A percentile compares a stretch with the other conserved stretches of the same genome.
Evolutionary conservation across 1,140 invertebrate species (phyloP).

Genomic region (Temnothorax nylanderi): DNA sequence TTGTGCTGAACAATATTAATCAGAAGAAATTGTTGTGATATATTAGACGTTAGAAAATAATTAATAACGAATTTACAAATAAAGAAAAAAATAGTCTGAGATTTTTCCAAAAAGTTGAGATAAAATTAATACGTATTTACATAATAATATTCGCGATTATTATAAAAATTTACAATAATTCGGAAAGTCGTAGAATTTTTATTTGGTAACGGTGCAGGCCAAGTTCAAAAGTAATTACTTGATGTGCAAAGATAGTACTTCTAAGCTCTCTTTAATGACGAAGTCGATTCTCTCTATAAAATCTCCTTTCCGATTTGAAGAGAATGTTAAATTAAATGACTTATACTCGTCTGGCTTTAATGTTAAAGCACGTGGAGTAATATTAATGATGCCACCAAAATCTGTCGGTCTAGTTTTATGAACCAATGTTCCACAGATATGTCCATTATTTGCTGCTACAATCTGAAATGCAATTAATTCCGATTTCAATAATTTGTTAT

Average conservation of each 20-base stretch:
- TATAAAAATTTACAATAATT: constrained; percentile 11
- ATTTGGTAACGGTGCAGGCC: neutral
- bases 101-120: neutral
- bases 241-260: constrained; percentile 75
- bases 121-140: neutral
- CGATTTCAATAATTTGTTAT: neutral
- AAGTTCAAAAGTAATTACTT: constrained; percentile 69
- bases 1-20: neutral
- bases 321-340: constrained; percentile 76
- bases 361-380: constrained; percentile 65
- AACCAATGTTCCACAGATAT: constrained; percentile 76
- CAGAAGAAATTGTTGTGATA: neutral
- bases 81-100: neutral
- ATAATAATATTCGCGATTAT: neutral
- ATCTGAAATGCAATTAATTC: constrained; percentile 66
- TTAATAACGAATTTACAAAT: neutral
- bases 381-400: constrained; percentile 74
- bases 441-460: constrained; percentile 74
- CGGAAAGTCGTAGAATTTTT: neutral
- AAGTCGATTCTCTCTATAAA: constrained; percentile 81
- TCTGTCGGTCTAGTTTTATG: constrained; percentile 64
- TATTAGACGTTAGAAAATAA: neutral
- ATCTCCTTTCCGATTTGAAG: constrained; percentile 75
- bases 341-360: constrained; percentile 72
- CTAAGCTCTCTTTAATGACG: constrained; percentile 77